Conservation (phyloP, 2,888 invertebrate species). For the Anoncus sp. region DNA sequence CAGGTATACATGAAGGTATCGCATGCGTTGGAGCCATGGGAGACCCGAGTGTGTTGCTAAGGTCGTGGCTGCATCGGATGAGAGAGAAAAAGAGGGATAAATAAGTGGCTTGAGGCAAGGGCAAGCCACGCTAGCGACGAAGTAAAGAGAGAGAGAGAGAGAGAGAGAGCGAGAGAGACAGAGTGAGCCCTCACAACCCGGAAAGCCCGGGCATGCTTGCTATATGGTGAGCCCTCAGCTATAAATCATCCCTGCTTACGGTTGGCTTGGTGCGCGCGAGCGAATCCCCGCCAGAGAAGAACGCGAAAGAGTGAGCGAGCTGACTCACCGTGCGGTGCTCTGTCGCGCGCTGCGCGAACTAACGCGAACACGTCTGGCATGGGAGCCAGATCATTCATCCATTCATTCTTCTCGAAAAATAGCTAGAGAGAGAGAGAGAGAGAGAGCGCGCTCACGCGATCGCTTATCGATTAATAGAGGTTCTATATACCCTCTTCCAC, state of each 20-base stretch:
- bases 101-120: constrained; percentile 41
- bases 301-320: constrained; percentile 37
- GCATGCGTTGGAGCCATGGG: constrained; percentile 42
- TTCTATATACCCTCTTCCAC: constrained; percentile 4
- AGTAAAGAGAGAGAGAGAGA: constrained; percentile 31
- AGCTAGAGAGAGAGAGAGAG: no score
- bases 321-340: constrained; percentile 28
- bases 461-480: constrained; percentile 60
- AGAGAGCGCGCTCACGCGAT: constrained; percentile 56
- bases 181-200: constrained; percentile 41
- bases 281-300: constrained; percentile 22
- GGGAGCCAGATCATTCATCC: constrained; percentile 55
- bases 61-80: constrained; percentile 54
- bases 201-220: constrained; percentile 29
- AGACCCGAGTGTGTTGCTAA: constrained; percentile 55
- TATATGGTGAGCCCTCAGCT: constrained; percentile 47
- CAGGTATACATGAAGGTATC: constrained; percentile 40
- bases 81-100: constrained; percentile 33
- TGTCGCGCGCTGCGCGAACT: constrained; percentile 12
- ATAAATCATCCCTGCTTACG: constrained; percentile 68
- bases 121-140: constrained; percentile 36
- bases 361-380: constrained; percentile 45
- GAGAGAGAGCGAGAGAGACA: constrained; percentile 5
- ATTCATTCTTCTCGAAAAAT: constrained; percentile 56
- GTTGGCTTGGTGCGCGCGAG: constrained; percentile 51